Evolutionary conservation across 2,888 invertebrate species (phyloP).

Genomic region (Leucania comma): DNA sequence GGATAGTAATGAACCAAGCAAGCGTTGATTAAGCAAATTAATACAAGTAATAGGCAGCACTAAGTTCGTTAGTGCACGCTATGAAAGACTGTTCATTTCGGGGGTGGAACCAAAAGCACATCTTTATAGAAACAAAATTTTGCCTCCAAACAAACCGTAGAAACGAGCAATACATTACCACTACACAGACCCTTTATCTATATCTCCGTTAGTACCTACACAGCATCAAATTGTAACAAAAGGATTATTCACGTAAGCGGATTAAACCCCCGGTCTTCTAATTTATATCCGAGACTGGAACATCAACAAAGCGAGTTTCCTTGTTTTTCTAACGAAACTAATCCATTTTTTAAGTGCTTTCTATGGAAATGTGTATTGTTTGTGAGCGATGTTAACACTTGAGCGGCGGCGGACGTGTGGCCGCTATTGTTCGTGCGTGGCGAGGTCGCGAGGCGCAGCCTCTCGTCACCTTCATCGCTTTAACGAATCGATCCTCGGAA

Average conservation of each 20-base stretch:
- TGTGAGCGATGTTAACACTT: constrained; percentile 75
- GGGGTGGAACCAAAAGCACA: constrained; percentile 57
- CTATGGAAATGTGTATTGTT: constrained; percentile 74
- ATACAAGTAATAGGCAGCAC: constrained; percentile 51
- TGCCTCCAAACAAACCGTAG: constrained; percentile 67
- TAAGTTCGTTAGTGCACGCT: constrained; percentile 62
- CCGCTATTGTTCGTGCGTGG: constrained; percentile 72
- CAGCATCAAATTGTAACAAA: constrained; percentile 76
- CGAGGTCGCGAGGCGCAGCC: constrained; percentile 68
- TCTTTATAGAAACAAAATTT: constrained; percentile 69
- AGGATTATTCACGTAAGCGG: constrained; percentile 79
- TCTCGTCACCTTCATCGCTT: constrained; percentile 68
- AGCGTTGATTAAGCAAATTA: constrained; percentile 54
- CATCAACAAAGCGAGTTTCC: constrained; percentile 67
- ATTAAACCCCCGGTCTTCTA: constrained; percentile 74
- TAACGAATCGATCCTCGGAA: constrained; percentile 69
- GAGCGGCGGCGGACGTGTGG: constrained; percentile 59
- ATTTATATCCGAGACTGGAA: constrained; percentile 74
- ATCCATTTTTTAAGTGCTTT: constrained; percentile 75
- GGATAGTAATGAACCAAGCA: constrained; percentile 20
- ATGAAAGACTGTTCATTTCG: constrained; percentile 60
- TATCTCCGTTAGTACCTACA: constrained; percentile 64
- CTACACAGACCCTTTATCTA: constrained; percentile 71
- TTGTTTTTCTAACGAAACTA: constrained; percentile 70
- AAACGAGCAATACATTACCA: constrained; percentile 72